Base-by-base conservation (phyloP, 1,140 invertebrate genomes). In the Andricus grossulariae region DNA sequence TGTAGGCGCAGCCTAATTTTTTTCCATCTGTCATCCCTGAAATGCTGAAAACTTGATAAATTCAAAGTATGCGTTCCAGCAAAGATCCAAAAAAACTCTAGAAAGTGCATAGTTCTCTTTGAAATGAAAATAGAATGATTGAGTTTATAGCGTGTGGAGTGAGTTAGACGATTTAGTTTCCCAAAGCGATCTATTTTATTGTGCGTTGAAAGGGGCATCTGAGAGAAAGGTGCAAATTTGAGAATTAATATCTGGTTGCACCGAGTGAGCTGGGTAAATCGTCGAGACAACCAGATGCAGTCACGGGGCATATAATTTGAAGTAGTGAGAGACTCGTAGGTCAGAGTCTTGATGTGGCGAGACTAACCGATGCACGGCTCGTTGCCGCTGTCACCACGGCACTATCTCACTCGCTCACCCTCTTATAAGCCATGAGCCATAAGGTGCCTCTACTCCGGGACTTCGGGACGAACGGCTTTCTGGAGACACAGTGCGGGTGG, bases 311-410 rank as follows among this genome's bases (percentile, higher is more conserved):
- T 79, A 81, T 81, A 82, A 82, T 82, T 84, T 76, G 78, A 78
- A 78, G 50, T 79, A 75, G 71, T 77, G 78, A 80, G 79, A 80
- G 81, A 80, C 75, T 77, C 83, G 77, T 84, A 80, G 81, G 83
- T 84, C 81, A 84, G 74, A 83, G 82, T 88, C 85, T 88, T 90
- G 89, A 90, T 89, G 88, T 90, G 84, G 84, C 90, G 89, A 88
- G 89, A 91, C 90, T 88, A 91, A 89, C 87, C 86, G 86, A 88
- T 85, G 88, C 87, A 91, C 89, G 90, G 85, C 88, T 91, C 89
- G 89, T 91, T 91, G 84, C 80, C 82, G 85, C 89, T 91, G 90
- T 91, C 89, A 90, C 86, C 88, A 80, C 80, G 72, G 70, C 77
- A 80, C 83, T 89, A 87, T 90, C 87, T 90, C 88, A 86, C 88